These are phyloP conservation scores for Apamea crenata DNA, from an alignment of 2,888 invertebrate species.

Conservation along the genomic window DNA sequence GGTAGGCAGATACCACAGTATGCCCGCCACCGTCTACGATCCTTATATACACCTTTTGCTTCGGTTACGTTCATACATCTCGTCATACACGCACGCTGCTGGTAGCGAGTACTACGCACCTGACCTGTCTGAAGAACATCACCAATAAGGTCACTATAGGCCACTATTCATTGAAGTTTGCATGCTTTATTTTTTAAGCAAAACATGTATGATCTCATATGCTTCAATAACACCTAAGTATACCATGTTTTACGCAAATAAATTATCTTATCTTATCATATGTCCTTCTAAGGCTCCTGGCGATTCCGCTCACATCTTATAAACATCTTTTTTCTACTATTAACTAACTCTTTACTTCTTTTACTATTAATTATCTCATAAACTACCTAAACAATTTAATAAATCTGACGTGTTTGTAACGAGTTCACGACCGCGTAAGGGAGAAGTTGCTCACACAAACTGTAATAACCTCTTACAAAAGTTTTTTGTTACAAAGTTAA, in stretches of 20 bases:
- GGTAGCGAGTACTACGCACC: neutral
- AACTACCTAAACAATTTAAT: slow-evolving; percentile 54
- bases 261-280: neutral
- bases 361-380: neutral
- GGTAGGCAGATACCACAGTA: neutral
- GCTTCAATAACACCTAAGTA: too few relatives aligned
- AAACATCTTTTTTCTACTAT: neutral
- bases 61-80: neutral
- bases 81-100: neutral
- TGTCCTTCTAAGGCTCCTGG: neutral
- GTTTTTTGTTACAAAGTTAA: slow-evolving; percentile 72
- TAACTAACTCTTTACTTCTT: too few relatives aligned
- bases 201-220: too few relatives aligned
- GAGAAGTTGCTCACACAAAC: slow-evolving; percentile 64
- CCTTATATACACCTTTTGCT: neutral
- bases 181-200: too few relatives aligned
- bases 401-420: slow-evolving; percentile 62
- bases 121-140: neutral
- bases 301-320: neutral
- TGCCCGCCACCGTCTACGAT: too few relatives aligned
- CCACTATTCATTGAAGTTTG: too few relatives aligned
- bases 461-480: slow-evolving; percentile 69
- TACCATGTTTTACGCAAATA: too few relatives aligned
- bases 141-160: neutral
- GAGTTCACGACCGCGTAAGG: slow-evolving; percentile 53